phyloP scores from a whole-genome alignment of 2,888 invertebrate genomes.

The Pterostichus madidus region DNA sequence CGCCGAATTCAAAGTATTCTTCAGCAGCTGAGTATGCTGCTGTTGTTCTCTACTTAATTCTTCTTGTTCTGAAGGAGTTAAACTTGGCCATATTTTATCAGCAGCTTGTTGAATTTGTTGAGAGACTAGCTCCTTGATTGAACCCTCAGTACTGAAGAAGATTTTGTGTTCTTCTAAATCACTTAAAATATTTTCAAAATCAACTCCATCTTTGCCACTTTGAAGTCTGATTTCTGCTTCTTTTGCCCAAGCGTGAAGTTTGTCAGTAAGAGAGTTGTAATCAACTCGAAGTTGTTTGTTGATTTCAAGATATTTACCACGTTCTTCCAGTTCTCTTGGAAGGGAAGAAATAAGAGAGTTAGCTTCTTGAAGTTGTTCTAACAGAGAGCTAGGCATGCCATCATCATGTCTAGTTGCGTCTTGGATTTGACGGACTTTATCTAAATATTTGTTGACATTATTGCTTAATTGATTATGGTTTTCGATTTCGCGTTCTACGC shows the following conservation, averaged over 20 bases:
- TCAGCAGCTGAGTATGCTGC: slow-evolving; percentile 88
- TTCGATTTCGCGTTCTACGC: slow-evolving; percentile 89
- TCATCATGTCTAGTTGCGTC: slow-evolving; percentile 87
- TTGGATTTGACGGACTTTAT: slow-evolving; percentile 85
- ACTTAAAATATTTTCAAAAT: slow-evolving; percentile 90
- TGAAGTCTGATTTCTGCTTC: slow-evolving; percentile 89
- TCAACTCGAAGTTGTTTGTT: slow-evolving; percentile 88
- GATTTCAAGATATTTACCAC: slow-evolving; percentile 88
- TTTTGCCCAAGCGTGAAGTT: slow-evolving; percentile 90
- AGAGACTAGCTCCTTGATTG: slow-evolving; percentile 88
- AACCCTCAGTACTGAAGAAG: slow-evolving; percentile 89
- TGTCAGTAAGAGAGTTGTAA: slow-evolving; percentile 87
- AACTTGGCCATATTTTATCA: slow-evolving; percentile 93
- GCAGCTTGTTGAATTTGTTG: slow-evolving; percentile 90
- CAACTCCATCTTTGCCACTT: slow-evolving; percentile 90
- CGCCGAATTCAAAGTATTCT: slow-evolving; percentile 90
- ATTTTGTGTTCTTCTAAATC: slow-evolving; percentile 93
- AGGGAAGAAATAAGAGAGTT: slow-evolving; percentile 87
- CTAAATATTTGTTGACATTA: slow-evolving; percentile 85
- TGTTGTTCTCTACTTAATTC: slow-evolving; percentile 90
- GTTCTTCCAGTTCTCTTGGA: slow-evolving; percentile 89
- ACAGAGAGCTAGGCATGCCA: slow-evolving; percentile 87
- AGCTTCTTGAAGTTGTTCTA: slow-evolving; percentile 92
- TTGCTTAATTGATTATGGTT: slow-evolving; percentile 86
- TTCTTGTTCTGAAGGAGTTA: slow-evolving; percentile 89